Evolutionary conservation across 2,113 vertebrate genomes (phyloP).

Genomic region (Alectura lathami): DNA sequence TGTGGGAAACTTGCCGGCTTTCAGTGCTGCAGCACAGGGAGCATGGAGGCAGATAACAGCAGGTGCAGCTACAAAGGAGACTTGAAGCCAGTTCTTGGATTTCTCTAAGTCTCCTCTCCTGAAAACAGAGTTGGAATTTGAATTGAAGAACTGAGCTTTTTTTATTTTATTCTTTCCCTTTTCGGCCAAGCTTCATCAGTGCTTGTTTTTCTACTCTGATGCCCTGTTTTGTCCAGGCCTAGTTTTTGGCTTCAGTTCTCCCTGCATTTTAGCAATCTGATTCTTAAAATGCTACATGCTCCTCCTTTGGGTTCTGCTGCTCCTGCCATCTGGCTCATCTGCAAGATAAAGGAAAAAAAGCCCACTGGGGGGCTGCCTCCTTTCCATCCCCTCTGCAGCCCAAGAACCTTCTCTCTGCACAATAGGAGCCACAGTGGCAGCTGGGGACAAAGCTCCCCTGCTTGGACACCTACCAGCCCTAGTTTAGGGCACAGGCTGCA

Average conservation of each 20-base stretch:
- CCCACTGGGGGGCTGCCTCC: neutral
- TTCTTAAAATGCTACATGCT: constrained; percentile 3
- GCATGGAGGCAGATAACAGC: neutral
- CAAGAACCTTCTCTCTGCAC: neutral
- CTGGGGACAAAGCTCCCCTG: neutral
- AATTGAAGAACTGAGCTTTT: neutral
- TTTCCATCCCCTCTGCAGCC: neutral
- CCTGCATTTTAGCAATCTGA: neutral
- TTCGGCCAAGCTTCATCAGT: neutral
- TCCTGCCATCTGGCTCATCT: constrained; percentile 20
- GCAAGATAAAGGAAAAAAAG: constrained; percentile 26
- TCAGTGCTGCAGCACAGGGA: neutral
- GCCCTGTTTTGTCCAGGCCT: neutral
- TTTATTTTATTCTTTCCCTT: constrained; percentile 14
- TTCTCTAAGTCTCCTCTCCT: neutral
- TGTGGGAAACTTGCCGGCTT: neutral
- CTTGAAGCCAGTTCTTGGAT: neutral
- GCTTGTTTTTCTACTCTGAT: constrained; percentile 25
- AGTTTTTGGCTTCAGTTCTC: constrained; percentile 30
- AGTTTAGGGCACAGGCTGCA: neutral
- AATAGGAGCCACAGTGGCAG: neutral
- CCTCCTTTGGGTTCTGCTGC: constrained; percentile 1
- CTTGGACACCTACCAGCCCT: neutral
- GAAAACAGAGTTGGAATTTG: constrained; percentile 9
- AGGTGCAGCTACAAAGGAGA: constrained; percentile 27